A percentile compares a stretch with the other conserved stretches of the same genome.
phyloP scores from a whole-genome alignment of 2,113 vertebrate species.

The Gasterosteus nipponicus region DNA sequence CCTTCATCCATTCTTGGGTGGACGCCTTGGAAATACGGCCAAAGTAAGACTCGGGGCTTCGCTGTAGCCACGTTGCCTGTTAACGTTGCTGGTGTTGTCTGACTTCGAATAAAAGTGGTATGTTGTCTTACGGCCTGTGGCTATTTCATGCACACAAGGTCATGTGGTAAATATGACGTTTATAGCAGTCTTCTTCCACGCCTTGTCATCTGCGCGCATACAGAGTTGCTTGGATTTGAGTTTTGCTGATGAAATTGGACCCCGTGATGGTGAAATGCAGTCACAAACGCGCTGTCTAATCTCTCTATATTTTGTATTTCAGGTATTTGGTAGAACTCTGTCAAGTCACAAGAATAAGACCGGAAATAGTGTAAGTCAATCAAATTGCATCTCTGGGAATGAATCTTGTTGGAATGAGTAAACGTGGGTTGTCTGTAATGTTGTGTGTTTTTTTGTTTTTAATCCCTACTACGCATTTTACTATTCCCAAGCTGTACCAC shows the following conservation, averaged over 20 bases:
- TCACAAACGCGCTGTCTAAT: accelerated
- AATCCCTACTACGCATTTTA: not conserved
- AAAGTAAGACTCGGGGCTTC: slow-evolving; percentile 68
- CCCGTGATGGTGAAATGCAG: not conserved
- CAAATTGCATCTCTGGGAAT: not conserved
- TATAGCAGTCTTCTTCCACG: not conserved
- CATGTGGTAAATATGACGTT: slow-evolving; percentile 32
- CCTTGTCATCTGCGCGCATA: not conserved
- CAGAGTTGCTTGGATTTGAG: not conserved
- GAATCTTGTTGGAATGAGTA: not conserved
- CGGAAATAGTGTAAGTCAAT: slow-evolving; percentile 62
- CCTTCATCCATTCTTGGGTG: slow-evolving; percentile 65
- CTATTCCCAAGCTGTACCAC: not conserved
- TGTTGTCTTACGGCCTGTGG: too few relatives aligned
- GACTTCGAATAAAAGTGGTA: not conserved
- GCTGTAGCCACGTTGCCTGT: not conserved
- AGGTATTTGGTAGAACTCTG: slow-evolving; percentile 74
- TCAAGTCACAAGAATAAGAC: slow-evolving; percentile 65
- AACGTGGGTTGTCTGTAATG: not conserved
- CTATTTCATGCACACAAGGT: slow-evolving; percentile 63
- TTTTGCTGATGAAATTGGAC: not conserved
- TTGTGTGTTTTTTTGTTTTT: too few relatives aligned
- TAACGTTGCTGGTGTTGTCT: not conserved
- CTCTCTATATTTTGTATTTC: slow-evolving; percentile 12
- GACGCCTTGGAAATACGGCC: slow-evolving; percentile 63